Percentiles rank a stretch among this genome's conserved stretches.
These are phyloP conservation scores for Salvelinus alpinus DNA, from an alignment of 2,113 vertebrate genomes.

Conservation along the genomic window DNA sequence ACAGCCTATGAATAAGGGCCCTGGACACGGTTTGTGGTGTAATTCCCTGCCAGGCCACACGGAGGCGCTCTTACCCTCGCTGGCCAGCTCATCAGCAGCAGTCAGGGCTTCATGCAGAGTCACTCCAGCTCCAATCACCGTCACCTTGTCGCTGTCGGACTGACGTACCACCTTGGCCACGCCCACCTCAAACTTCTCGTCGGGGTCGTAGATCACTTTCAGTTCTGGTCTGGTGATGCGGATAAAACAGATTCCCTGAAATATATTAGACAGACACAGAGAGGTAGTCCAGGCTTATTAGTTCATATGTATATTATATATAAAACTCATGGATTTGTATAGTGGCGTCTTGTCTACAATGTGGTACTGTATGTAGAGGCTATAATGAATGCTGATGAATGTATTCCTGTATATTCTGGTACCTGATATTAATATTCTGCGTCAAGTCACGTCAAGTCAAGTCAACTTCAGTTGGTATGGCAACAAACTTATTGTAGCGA, in stretches of 20 bases:
- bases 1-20: no score
- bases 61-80: conserved; percentile 70
- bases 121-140: conserved; percentile 82
- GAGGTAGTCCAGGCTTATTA: background rate
- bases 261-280: background rate
- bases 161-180: conserved; percentile 80
- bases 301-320: no score
- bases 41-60: conserved; percentile 18
- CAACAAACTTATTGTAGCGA: no score
- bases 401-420: no score
- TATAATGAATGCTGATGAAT: no score
- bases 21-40: no score
- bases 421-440: no score
- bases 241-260: conserved; percentile 85
- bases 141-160: conserved; percentile 75
- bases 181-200: conserved; percentile 83
- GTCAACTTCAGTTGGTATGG: no score
- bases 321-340: no score
- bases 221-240: conserved; percentile 78
- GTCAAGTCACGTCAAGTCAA: no score
- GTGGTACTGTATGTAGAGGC: no score
- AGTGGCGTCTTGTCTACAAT: no score
- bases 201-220: conserved; percentile 74
- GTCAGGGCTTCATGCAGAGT: conserved; percentile 84
- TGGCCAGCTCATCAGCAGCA: conserved; percentile 77